Conservation (phyloP, 2,797 vertebrate genomes). For the Carapus acus region DNA sequence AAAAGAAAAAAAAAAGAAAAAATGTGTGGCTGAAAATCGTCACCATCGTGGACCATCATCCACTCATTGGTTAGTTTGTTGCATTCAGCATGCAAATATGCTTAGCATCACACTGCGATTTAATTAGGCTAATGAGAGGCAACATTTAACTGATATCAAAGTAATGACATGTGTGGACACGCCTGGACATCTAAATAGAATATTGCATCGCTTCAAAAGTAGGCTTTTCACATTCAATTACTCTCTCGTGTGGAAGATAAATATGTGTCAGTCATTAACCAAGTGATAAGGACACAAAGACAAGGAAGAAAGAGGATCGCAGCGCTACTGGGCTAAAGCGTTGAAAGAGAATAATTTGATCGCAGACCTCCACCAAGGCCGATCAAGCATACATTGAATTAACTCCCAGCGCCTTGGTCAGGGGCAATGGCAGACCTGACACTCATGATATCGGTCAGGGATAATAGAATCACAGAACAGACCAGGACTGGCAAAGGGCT, state of each 20-base stretch:
- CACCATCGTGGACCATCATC: too few species aligned
- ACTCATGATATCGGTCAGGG: neutral
- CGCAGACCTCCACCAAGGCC: neutral
- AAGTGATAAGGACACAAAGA: slow-evolving; percentile 30
- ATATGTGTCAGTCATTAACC: slow-evolving; percentile 47
- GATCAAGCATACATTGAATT: neutral
- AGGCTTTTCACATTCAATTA: slow-evolving; percentile 71
- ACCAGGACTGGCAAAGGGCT: neutral
- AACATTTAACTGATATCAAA: slow-evolving; percentile 66
- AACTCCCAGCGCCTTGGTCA: neutral
- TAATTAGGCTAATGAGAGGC: slow-evolving; percentile 74
- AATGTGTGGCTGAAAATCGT: too few species aligned
- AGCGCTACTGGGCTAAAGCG: slow-evolving; percentile 5
- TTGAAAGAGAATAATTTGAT: neutral
- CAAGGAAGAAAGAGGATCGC: slow-evolving; percentile 6
- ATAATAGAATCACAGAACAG: too few species aligned
- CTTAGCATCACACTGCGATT: slow-evolving; percentile 63
- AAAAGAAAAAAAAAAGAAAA: slow-evolving; percentile 47
- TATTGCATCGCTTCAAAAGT: slow-evolving; percentile 60
- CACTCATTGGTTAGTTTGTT: slow-evolving; percentile 58
- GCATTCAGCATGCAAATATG: slow-evolving; percentile 69
- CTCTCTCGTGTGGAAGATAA: slow-evolving; percentile 51
- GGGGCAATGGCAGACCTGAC: neutral
- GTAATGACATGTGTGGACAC: slow-evolving; percentile 65
- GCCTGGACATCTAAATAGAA: slow-evolving; percentile 61